These are phyloP conservation scores for Hyla sarda DNA, from an alignment of 2,113 vertebrate species.

Conservation along the genomic window DNA sequence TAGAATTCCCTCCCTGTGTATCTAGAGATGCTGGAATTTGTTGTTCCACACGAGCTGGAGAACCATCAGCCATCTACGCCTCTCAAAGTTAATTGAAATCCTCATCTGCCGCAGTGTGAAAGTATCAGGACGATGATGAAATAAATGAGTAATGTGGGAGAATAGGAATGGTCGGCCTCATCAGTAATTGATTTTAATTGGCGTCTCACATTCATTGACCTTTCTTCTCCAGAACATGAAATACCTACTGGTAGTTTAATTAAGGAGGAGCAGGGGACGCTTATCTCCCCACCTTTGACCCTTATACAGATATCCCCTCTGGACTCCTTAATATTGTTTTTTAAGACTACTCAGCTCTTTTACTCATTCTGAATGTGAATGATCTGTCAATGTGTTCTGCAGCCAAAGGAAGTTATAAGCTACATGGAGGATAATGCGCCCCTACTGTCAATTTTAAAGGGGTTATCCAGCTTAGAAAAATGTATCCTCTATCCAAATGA, in stretches of 20 bases:
- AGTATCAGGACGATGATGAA: neutral
- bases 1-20: neutral
- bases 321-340: slow-evolving; percentile 28
- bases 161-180: slow-evolving; percentile 12
- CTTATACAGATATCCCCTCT: slow-evolving; percentile 26
- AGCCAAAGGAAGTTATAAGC: neutral
- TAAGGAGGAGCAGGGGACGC: slow-evolving; percentile 15
- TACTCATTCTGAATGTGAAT: slow-evolving; percentile 5
- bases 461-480: no score
- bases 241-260: slow-evolving; percentile 41
- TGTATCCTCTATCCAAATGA: no score
- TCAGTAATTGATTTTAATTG: slow-evolving; percentile 54
- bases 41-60: neutral
- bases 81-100: neutral
- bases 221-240: slow-evolving; percentile 41
- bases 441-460: neutral
- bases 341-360: slow-evolving; percentile 36
- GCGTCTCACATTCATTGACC: slow-evolving; percentile 43
- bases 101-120: neutral
- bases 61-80: neutral
- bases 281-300: slow-evolving; percentile 43
- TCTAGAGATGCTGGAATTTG: neutral
- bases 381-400: neutral
- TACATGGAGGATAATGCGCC: neutral
- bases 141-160: slow-evolving; percentile 11